Evolutionary conservation across 30 jellyfish, hydroid and myxozoan genomes (phyloP).

Genomic region (Hydractinia echinata): DNA sequence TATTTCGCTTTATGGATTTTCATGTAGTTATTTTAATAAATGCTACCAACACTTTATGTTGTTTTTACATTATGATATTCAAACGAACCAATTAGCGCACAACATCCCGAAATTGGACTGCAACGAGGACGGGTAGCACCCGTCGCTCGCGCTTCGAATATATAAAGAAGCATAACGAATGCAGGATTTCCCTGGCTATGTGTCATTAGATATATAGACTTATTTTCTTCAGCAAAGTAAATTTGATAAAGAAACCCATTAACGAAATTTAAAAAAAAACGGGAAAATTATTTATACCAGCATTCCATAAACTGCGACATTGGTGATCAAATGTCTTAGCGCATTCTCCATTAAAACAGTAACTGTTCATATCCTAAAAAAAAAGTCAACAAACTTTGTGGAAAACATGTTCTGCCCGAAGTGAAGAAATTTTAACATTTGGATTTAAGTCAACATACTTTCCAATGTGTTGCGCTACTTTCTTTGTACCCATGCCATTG

Average conservation of each 20-base stretch:
- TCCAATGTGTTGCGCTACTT: constrained; percentile 14
- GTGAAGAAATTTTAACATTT: neutral
- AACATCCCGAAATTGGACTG: too few relatives aligned
- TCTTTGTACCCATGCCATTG: constrained; percentile 22
- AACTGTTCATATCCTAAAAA: neutral
- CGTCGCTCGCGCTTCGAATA: too few relatives aligned
- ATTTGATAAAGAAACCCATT: neutral
- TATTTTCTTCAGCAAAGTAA: neutral
- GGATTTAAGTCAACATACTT: neutral
- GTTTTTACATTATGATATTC: too few relatives aligned
- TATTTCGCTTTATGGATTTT: too few relatives aligned
- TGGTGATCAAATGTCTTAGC: constrained; percentile 11
- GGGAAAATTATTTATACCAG: neutral
- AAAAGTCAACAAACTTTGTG: neutral
- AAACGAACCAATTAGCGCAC: too few relatives aligned
- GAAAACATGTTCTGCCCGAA: neutral
- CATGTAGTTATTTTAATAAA: too few relatives aligned
- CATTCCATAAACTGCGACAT: constrained; percentile 27
- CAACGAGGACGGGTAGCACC: too few relatives aligned
- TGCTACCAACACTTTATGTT: too few relatives aligned
- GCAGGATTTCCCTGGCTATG: too few relatives aligned
- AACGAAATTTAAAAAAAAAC: neutral
- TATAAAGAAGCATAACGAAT: too few relatives aligned
- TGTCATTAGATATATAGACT: neutral
- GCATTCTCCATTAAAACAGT: constrained; percentile 32